Percentiles rank a stretch among this genome's conserved stretches.
Evolutionary conservation across 2,113 vertebrate species (phyloP).

Genomic region (Saguinus imperator): DNA sequence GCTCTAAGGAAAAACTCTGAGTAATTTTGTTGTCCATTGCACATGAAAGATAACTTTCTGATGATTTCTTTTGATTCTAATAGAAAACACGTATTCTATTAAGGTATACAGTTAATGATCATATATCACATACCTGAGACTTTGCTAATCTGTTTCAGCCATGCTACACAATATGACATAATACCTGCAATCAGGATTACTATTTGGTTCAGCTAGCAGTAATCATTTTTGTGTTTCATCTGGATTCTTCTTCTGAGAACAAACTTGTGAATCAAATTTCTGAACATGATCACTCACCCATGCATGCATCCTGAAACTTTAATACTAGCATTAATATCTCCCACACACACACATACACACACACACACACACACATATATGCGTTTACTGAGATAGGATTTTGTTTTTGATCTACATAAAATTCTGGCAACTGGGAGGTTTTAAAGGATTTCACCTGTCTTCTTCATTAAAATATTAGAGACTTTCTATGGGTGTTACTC

Average conservation of each 20-base stretch:
- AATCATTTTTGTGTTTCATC: neutral
- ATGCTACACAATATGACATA: rapidly evolving
- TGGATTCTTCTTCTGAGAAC: neutral
- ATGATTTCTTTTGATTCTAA: neutral
- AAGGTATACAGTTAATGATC: neutral
- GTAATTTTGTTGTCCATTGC: neutral
- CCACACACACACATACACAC: neutral
- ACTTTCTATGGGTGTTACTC: neutral
- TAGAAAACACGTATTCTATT: neutral
- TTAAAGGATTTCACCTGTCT: neutral
- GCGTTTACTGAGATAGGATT: neutral
- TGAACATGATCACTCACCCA: neutral
- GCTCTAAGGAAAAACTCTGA: neutral
- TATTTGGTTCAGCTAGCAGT: neutral
- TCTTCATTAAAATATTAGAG: neutral
- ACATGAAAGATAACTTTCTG: neutral
- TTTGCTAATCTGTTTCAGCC: neutral
- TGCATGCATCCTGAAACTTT: neutral
- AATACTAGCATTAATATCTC: neutral
- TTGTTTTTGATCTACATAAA: neutral
- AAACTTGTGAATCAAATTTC: neutral
- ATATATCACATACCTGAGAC: neutral
- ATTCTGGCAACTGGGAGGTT: neutral
- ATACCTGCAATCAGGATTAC: neutral
- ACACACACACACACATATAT: neutral